These are phyloP conservation scores for Chrysolina oricalcia DNA, from an alignment of 2,888 invertebrate genomes.

Conservation along the genomic window DNA sequence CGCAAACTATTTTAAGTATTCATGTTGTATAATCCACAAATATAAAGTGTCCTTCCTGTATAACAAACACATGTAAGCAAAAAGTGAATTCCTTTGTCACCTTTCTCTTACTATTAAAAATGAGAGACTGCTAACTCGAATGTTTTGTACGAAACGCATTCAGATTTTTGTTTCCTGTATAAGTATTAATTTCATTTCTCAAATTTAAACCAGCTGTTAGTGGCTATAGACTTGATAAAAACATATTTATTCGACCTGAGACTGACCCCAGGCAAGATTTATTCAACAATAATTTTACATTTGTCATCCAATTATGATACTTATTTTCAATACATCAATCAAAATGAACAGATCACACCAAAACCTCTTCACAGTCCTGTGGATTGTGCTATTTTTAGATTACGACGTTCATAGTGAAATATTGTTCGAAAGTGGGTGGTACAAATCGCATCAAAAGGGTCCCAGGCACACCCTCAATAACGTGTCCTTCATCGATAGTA, in stretches of 20 bases:
- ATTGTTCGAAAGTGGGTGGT: conserved; percentile 53
- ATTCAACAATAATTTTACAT: conserved; percentile 18
- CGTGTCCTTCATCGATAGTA: conserved; percentile 47
- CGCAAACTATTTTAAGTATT: too few relatives aligned
- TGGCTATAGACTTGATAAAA: not conserved
- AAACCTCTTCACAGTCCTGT: conserved; percentile 13
- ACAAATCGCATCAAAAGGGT: conserved; percentile 47
- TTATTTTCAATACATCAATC: conserved; percentile 18
- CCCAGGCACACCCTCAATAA: conserved; percentile 35
- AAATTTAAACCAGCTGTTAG: not conserved
- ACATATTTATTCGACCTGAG: conserved; percentile 25
- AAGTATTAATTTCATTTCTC: not conserved
- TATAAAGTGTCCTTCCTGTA: too few relatives aligned
- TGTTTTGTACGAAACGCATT: too few relatives aligned
- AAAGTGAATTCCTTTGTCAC: too few relatives aligned
- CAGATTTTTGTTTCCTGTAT: too few relatives aligned
- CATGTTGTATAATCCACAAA: too few relatives aligned
- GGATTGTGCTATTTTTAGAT: conserved; percentile 20
- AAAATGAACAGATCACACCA: conserved; percentile 13
- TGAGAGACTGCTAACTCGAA: too few relatives aligned
- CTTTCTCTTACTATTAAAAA: too few relatives aligned
- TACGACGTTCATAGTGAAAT: conserved; percentile 32
- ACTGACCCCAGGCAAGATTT: not conserved
- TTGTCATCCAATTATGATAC: not conserved
- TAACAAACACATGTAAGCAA: too few relatives aligned